Base-by-base conservation (phyloP, 37 sponge, comb jelly and placozoan species). In the Ephydatia muelleri region DNA sequence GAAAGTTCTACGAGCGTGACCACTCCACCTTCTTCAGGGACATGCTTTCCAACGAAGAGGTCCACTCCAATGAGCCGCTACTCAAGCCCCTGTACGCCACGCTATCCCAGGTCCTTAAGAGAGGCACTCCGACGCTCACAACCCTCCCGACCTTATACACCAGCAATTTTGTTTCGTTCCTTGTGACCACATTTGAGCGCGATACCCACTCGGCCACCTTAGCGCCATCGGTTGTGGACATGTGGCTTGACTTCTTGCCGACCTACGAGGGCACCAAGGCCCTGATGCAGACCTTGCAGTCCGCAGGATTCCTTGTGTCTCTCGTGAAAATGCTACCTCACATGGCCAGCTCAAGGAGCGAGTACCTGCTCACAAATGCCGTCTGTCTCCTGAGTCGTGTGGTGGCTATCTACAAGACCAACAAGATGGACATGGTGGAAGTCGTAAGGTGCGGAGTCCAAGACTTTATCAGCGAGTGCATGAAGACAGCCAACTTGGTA, bases 1-100 rank as follows among this genome's bases (percentile, higher is more conserved):
- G 0, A 14, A 68, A 74, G 19, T 87, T 71, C 23, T 84, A 39
- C 66, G 38, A 26, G 21, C 35, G 74, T 2, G 36, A 86, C 71
- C 87, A 91, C 65, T 83, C 75, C 39, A 37, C 70, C 13, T 86
- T 86, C 65, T 33, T 79, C 70, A 40, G 66, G 34, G 80, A 88
- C 19, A 69, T 79, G 72, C 83, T 88, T 21, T 83, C 77, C 35
- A 70, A 83, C 72, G 72, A 65, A 47, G 21, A 9, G 29, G 79
- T 88, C 72, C 30, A 13, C 25, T 35, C 64, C 27, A 87, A 87
- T 33, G 35, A 29, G 33, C 30, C 35, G 0, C 78, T 76, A 0
- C 21, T 76, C 1, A 67, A 87, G 76, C 35, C 76, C 27, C 34
- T 88, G 40, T 88, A 88, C 68, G 36, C 73, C 57, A 70, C 78